These are phyloP conservation scores for Coecobrya sp. DNA, from an alignment of 2,888 invertebrate species.

Conservation along the genomic window DNA sequence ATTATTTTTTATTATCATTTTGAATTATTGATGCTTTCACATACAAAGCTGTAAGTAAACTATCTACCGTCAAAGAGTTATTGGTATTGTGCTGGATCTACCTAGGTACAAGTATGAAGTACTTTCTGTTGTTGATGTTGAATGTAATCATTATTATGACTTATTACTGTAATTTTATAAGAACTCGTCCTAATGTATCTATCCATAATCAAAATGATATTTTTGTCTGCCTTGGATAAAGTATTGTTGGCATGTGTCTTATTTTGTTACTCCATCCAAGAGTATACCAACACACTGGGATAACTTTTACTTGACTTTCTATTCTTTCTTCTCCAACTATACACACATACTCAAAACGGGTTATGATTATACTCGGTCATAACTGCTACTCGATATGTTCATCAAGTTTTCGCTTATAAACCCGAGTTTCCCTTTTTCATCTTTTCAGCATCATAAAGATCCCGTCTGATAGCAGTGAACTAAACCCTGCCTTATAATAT, in stretches of 20 bases:
- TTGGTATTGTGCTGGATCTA: too few relatives aligned
- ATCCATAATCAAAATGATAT: background rate
- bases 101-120: too few relatives aligned
- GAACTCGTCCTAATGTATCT: background rate
- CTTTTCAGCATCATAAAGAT: background rate
- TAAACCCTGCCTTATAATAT: background rate
- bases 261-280: conserved; percentile 39
- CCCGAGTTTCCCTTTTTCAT: background rate
- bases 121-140: too few relatives aligned
- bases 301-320: background rate
- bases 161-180: background rate
- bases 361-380: background rate
- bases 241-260: conserved; percentile 63
- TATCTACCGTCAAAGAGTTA: too few relatives aligned
- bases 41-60: too few relatives aligned
- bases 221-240: background rate
- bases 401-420: background rate
- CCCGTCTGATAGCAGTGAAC: background rate
- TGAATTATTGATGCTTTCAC: too few relatives aligned
- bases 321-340: background rate
- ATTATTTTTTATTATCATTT: too few relatives aligned
- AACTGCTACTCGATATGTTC: background rate
- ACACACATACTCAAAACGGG: background rate
- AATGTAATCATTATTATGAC: too few relatives aligned
- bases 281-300: background rate